Evolutionary conservation across 2,113 vertebrate species (phyloP), one percentile per base, ranked within the genome.

Genomic region (Grammomys dolichurus): DNA sequence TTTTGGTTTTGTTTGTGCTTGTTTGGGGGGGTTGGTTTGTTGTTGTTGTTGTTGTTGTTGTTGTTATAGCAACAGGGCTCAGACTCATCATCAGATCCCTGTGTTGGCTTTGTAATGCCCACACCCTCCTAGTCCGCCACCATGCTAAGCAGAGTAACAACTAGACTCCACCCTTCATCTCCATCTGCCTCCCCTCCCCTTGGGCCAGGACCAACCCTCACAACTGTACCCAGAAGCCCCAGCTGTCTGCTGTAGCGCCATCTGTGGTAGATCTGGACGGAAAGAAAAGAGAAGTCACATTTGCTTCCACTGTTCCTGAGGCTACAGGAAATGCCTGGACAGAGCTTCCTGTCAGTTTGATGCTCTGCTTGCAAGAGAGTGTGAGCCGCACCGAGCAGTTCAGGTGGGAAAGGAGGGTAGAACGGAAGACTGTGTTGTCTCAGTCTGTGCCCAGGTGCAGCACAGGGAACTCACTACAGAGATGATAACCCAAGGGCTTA

Each of bases 301-400:
- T 88, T 69, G 56, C 93, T 95, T 89, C 43, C 87, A 76, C 54
- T 51, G 77, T 48, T 72, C 89, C 28, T 33, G 77, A 90, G 69
- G 65, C 89, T 75, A n/a, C 86, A 17, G 33, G 48, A 89, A 40
- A 96, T 56, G 12, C 31, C 89, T 95, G 76, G 36, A 36, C 48
- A 85, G 63, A 80, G 81, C 80, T 72, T 86, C 33, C 1, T 19
- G n/a, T 43, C 8, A 8, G 60, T 40, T 67, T 94, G 82, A 87
- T 43, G 33, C 67, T 97, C 91, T 56, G 77, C 75, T 43, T n/a
- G 33, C 51, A 20, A 76, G 82, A 81, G 13, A 72, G 24, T n/a
- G 26, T 73, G 91, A 85, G 58, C 54, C n/a, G 1, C 31, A 24
- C 36, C 40, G 75, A 70, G 46, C 58, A 36, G 40, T 6, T 46